phyloP scores from a whole-genome alignment of 2,888 invertebrate genomes.

The Himalopsyche kuldschensis region DNA sequence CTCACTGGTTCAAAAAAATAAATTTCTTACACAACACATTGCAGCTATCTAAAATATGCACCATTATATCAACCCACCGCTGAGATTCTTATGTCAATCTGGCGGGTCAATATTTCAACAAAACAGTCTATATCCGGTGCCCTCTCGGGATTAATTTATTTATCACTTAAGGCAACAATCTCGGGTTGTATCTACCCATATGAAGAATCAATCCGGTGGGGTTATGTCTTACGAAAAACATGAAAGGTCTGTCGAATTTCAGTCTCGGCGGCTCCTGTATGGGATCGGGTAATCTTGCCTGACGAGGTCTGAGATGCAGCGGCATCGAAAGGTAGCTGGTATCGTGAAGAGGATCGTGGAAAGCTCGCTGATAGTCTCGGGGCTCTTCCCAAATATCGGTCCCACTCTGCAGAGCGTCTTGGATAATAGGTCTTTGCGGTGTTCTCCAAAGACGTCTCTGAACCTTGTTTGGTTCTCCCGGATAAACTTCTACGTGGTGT shows the following conservation, averaged over 20 bases:
- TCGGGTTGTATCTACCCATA: constrained; percentile 85
- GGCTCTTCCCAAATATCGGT: constrained; percentile 54
- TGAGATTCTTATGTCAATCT: neutral
- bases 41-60: neutral
- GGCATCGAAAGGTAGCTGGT: constrained; percentile 61
- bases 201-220: constrained; percentile 88
- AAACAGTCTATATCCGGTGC: neutral
- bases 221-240: constrained; percentile 87
- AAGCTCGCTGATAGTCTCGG: constrained; percentile 68
- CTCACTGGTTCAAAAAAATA: constrained; percentile 36
- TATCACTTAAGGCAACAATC: constrained; percentile 67
- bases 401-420: constrained; percentile 39
- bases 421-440: constrained; percentile 43
- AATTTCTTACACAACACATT: constrained; percentile 31
- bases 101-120: neutral
- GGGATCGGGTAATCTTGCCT: constrained; percentile 45
- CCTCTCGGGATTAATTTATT: neutral
- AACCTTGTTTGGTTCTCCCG: constrained; percentile 62
- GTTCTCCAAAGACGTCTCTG: constrained; percentile 47
- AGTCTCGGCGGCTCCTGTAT: constrained; percentile 65
- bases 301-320: constrained; percentile 66
- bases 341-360: constrained; percentile 66
- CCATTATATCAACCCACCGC: neutral
- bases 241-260: constrained; percentile 83
- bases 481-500: constrained; percentile 82